phyloP scores from a whole-genome alignment of 2,113 vertebrate species.

The Macroglossus sobrinus region DNA sequence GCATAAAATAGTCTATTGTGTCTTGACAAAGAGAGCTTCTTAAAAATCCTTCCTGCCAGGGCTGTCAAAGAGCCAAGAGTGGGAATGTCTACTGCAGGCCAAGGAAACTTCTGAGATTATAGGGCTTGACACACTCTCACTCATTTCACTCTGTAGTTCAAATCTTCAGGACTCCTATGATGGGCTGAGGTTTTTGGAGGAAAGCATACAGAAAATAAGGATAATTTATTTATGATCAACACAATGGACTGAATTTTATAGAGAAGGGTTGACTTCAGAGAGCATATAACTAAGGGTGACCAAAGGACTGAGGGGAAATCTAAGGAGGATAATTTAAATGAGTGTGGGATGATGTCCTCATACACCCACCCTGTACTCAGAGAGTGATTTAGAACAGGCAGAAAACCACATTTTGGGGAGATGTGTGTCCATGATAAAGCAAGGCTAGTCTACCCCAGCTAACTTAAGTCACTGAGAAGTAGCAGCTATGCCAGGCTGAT shows the following conservation, averaged over 20 bases:
- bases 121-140: rapidly evolving
- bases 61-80: background rate
- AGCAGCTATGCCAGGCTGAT: rapidly evolving
- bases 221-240: background rate
- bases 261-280: too few relatives aligned
- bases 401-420: background rate
- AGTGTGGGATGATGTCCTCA: rapidly evolving
- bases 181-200: background rate
- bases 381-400: background rate
- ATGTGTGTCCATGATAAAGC: background rate
- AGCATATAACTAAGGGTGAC: background rate
- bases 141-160: background rate
- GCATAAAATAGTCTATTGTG: background rate
- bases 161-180: background rate
- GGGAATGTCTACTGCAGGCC: background rate
- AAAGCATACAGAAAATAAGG: background rate
- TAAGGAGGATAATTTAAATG: background rate
- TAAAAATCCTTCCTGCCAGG: background rate
- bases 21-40: background rate
- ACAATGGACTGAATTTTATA: background rate
- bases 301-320: background rate
- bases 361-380: background rate
- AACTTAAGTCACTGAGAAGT: background rate
- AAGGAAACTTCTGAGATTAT: background rate
- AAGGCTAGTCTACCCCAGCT: background rate